Conservation (phyloP, 2,797 vertebrate genomes). For the Ceryle rudis region DNA sequence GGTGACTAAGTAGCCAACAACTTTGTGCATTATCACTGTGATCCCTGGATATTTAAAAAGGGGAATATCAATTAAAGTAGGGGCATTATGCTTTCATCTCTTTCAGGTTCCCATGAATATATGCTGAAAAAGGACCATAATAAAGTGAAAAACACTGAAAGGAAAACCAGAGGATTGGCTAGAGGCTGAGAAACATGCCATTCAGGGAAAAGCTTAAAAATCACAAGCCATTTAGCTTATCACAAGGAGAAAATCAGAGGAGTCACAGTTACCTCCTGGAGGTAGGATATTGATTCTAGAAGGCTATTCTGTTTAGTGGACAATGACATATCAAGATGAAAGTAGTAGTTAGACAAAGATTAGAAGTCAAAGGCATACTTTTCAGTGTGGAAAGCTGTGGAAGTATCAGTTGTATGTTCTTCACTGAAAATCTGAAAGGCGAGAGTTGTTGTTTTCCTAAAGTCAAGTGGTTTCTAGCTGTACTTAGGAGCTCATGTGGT, state of each 20-base stretch:
- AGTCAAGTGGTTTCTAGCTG: neutral
- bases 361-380: neutral
- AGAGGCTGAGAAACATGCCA: neutral
- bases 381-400: neutral
- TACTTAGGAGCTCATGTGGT: neutral
- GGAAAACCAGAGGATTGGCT: neutral
- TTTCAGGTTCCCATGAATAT: neutral
- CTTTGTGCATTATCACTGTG: neutral
- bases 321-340: neutral
- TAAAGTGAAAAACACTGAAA: neutral
- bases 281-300: slow-evolving; percentile 18
- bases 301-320: neutral
- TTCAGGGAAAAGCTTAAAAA: slow-evolving; percentile 18
- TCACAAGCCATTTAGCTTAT: neutral
- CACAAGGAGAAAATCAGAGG: neutral
- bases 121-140: neutral
- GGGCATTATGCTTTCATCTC: neutral
- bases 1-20: neutral
- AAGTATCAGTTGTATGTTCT: neutral
- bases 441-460: neutral
- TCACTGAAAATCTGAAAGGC: neutral
- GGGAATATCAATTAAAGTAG: neutral
- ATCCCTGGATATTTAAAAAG: neutral
- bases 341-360: neutral
- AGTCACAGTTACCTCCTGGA: neutral